Evolutionary conservation across 2,888 invertebrate genomes (phyloP).

Genomic region (Tetranychus truncatus): DNA sequence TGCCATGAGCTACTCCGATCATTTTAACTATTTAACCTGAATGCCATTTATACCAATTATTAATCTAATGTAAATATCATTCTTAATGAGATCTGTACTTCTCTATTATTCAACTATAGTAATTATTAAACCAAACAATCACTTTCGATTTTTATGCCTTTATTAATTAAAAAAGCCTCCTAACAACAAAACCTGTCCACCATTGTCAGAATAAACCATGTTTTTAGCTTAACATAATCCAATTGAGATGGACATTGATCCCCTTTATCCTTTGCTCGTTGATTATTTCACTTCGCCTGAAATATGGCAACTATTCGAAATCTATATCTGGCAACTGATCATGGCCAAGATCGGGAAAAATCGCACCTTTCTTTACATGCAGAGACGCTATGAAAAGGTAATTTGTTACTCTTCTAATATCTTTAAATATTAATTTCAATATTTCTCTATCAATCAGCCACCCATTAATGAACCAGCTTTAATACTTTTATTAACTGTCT

Average conservation of each 20-base stretch:
- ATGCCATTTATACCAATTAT: too few species aligned
- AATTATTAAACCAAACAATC: too few species aligned
- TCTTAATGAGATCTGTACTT: too few species aligned
- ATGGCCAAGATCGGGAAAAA: background rate
- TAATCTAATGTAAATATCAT: too few species aligned
- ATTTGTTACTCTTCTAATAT: background rate
- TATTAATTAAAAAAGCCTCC: too few species aligned
- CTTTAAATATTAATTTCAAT: background rate
- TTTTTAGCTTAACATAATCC: too few species aligned
- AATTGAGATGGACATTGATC: background rate
- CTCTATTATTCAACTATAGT: too few species aligned
- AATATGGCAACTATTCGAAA: background rate
- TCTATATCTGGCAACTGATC: background rate
- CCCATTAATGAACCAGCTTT: background rate
- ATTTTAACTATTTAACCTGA: too few species aligned
- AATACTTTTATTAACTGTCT: background rate
- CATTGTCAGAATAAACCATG: too few species aligned
- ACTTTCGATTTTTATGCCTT: too few species aligned
- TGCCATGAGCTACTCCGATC: too few species aligned
- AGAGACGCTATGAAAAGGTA: background rate
- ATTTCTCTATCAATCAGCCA: background rate
- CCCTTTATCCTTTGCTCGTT: background rate
- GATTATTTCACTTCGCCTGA: background rate
- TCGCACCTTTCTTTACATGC: background rate
- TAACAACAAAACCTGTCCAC: too few species aligned